Evolutionary conservation across 1,140 invertebrate species (phyloP).

Genomic region (Cardiocondyla obscurior): DNA sequence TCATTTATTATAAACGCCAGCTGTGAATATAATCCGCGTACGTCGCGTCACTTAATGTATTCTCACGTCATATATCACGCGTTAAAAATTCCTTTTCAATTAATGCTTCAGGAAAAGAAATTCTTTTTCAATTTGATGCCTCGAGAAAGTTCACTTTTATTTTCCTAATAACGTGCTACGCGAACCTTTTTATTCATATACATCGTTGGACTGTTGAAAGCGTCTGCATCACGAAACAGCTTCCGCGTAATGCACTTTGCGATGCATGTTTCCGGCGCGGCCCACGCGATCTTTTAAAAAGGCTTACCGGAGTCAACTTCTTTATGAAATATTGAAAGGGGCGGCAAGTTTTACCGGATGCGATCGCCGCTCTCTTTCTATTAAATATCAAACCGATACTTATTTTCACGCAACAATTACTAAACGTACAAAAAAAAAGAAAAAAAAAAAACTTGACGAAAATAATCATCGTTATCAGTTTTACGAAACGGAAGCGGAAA

Average conservation of each 20-base stretch:
- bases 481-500: background rate
- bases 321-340: background rate
- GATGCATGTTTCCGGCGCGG: conserved; percentile 29
- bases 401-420: background rate
- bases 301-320: background rate
- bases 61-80: background rate
- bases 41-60: background rate
- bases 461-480: background rate
- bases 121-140: background rate
- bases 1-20: background rate
- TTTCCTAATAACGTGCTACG: background rate
- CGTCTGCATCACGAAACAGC: background rate
- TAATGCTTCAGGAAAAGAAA: background rate
- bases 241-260: conserved; percentile 13
- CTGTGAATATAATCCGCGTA: background rate
- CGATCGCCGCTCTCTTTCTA: background rate
- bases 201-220: background rate
- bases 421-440: background rate
- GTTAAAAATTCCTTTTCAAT: background rate
- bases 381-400: conserved; percentile 29
- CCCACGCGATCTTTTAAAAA: conserved; percentile 27
- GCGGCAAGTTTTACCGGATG: background rate
- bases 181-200: conserved; percentile 1
- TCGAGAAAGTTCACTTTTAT: background rate
- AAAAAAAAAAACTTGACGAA: background rate